Evolutionary conservation across 2,888 invertebrate species (phyloP).

Genomic region (Nezara viridula): DNA sequence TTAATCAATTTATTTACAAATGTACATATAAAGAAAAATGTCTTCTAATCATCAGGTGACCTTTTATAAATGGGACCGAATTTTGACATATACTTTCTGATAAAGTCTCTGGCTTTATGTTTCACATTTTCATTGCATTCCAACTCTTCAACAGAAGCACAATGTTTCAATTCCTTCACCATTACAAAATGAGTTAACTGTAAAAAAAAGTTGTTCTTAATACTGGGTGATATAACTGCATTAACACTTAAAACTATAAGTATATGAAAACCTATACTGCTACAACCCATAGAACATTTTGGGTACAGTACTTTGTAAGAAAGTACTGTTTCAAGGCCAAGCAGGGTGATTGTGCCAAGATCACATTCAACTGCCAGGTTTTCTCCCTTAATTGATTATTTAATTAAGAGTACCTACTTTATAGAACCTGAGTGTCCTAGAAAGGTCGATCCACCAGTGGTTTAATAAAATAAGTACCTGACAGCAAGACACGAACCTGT

Average conservation of each 20-base stretch:
- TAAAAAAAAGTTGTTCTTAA: constrained; percentile 66
- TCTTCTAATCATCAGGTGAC: constrained; percentile 74
- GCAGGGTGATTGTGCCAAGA: too few species aligned
- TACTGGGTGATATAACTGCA: neutral
- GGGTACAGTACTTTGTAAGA: too few species aligned
- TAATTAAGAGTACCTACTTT: too few species aligned
- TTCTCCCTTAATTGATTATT: too few species aligned
- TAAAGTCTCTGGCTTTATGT: constrained; percentile 94
- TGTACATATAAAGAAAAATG: constrained; percentile 37
- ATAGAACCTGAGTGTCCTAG: too few species aligned
- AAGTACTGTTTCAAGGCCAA: too few species aligned
- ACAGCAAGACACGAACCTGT: too few species aligned
- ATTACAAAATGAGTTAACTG: constrained; percentile 96
- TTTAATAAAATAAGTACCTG: too few species aligned
- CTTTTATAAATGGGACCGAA: constrained; percentile 86
- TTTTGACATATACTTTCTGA: constrained; percentile 95
- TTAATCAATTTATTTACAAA: constrained; percentile 52
- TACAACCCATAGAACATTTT: too few species aligned
- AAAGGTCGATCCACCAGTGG: too few species aligned
- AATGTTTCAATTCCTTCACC: constrained; percentile 94
- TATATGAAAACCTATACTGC: too few species aligned
- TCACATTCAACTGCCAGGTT: too few species aligned
- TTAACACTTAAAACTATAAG: neutral
- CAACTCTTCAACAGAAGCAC: constrained; percentile 86
- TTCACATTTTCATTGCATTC: constrained; percentile 93